phyloP scores from a whole-genome alignment of 2,888 invertebrate species.

The Odontomyia ornata region DNA sequence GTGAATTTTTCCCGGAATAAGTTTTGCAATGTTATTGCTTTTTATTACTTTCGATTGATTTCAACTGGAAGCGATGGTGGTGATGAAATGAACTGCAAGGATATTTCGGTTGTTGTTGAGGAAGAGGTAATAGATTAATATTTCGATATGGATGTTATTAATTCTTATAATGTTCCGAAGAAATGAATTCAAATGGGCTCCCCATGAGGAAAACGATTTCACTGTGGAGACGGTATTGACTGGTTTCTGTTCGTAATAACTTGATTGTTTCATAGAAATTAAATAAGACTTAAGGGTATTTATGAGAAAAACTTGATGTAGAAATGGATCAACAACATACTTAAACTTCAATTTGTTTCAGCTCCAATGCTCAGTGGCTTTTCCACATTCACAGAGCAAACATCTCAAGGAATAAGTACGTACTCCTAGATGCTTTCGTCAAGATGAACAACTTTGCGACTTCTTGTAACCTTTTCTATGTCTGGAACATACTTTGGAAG shows the following conservation, averaged over 20 bases:
- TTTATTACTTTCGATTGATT: conserved; percentile 42
- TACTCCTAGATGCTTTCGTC: no score
- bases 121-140: background rate
- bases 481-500: no score
- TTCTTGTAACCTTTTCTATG: no score
- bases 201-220: no score
- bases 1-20: conserved; percentile 4
- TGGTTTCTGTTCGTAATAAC: no score
- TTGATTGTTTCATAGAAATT: no score
- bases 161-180: no score
- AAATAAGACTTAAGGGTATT: no score
- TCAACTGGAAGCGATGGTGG: background rate
- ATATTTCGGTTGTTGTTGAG: background rate
- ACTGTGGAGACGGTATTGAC: no score
- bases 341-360: background rate
- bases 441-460: no score
- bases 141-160: background rate
- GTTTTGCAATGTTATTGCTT: conserved; percentile 37
- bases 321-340: background rate
- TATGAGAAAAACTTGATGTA: background rate
- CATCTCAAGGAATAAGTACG: no score
- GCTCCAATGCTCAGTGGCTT: background rate
- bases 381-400: background rate
- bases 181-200: no score
- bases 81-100: background rate